Evolutionary conservation across 35 echinoderm and acorn worm genomes (phyloP), one percentile per base, ranked within the genome.

Genomic region (Apostichopus californicus): DNA sequence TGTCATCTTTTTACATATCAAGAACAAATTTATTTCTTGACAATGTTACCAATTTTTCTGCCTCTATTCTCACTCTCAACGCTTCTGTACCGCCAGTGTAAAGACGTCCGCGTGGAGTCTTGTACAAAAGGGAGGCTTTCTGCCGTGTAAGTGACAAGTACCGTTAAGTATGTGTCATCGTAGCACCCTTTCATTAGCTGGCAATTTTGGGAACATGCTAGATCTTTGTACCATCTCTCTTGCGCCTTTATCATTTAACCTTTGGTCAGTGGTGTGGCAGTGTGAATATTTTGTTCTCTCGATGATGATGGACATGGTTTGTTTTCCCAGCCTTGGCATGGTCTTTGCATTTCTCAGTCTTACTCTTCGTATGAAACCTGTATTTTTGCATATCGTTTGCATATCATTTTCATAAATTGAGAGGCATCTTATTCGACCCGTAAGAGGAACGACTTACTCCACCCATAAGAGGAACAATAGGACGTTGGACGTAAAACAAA

Each of bases 141-240:
- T 89, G 86, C 86, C 68, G 86, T 89, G 86, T 89, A 89, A 89
- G 86, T 89, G 61, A 89, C 81, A 54, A 5, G 71, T 75, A 75
- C 71, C 9, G 13, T 81, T 25, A 22, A 85, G 21, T 85, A 5
- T 58, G 23, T 85, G 21, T 85, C 81, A 85, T 85, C 24, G 81
- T 85, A 85, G 81, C 81, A 85, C 81, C 71, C 81, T 85, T 59
- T 60, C 55, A 56, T 85, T 55, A 85, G 81, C 81, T 24, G 23
- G 81, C 24, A 17, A 24, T 11, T 54, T 54, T 7, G 71, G 7
- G 22, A n/a, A 85, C 55, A 59, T 85, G 81, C 81, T 85, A 24
- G 71, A 75, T 85, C 52, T 85, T 17, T 17, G 57, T 85, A 59
- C 57, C 81, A 54, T 81, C 81, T 85, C 81, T 85, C 55, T 85